A percentile compares a stretch with the other conserved stretches of the same genome.
Conservation (phyloP, 2,797 vertebrate genomes). For the Lophura swinhoii region DNA sequence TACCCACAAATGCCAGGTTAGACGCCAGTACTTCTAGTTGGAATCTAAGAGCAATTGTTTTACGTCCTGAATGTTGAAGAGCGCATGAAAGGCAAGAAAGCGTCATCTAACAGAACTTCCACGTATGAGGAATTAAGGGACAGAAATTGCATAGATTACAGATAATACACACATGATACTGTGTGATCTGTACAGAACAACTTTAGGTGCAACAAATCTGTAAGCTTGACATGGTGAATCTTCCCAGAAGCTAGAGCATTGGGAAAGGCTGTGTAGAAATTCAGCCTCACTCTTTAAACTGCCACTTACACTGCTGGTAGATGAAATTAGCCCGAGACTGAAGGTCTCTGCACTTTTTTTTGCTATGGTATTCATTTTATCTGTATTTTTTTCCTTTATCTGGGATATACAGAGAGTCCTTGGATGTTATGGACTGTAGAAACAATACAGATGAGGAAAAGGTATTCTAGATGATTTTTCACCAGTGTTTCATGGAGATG, state of each 20-base stretch:
- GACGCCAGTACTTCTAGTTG: not conserved
- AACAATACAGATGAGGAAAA: not conserved
- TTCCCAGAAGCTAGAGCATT: not conserved
- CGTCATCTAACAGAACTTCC: not conserved
- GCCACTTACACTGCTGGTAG: not conserved
- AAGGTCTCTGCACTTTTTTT: not conserved
- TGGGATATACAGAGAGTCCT: not conserved
- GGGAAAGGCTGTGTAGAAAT: not conserved
- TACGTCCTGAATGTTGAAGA: not conserved
- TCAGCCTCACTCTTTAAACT: not conserved
- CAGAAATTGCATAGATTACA: not conserved
- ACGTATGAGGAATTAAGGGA: fast-evolving
- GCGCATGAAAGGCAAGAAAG: not conserved
- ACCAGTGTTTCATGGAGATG: not conserved
- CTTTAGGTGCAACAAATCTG: not conserved
- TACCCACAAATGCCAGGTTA: not conserved
- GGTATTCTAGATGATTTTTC: not conserved
- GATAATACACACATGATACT: not conserved
- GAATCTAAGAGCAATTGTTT: not conserved
- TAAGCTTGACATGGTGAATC: not conserved
- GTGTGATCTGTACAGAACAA: not conserved
- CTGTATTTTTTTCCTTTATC: not conserved
- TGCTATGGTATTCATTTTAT: not conserved
- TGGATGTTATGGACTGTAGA: not conserved
- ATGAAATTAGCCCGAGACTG: not conserved